Evolutionary conservation across 2,797 vertebrate genomes (phyloP).

Genomic region (Poecilia wingei): DNA sequence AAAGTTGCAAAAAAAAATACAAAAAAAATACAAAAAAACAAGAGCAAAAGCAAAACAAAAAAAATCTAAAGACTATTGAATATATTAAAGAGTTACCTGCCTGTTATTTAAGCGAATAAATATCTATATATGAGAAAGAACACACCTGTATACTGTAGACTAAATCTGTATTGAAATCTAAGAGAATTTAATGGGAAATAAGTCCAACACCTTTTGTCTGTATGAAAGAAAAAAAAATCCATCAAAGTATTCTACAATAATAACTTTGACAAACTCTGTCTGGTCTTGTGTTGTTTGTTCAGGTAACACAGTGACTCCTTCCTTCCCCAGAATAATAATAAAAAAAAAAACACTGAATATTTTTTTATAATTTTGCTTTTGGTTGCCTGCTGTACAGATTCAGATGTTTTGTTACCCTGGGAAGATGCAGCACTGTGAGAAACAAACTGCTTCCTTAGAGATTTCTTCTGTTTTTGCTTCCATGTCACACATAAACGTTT

Average conservation of each 20-base stretch:
- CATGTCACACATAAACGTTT: neutral
- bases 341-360: no score
- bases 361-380: neutral
- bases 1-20: constrained; percentile 44
- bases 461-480: neutral
- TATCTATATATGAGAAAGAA: constrained; percentile 88
- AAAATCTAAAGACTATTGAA: constrained; percentile 84
- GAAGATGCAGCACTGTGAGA: neutral
- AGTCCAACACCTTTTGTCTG: constrained; percentile 90
- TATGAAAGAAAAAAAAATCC: constrained; percentile 85
- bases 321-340: neutral
- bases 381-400: neutral
- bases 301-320: neutral
- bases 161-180: constrained; percentile 89
- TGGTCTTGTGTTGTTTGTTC: constrained; percentile 80
- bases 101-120: constrained; percentile 89
- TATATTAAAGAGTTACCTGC: constrained; percentile 91
- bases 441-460: neutral
- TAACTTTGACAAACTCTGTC: constrained; percentile 87
- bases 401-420: neutral
- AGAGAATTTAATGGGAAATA: constrained; percentile 88
- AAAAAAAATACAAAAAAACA: constrained; percentile 54
- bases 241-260: constrained; percentile 89
- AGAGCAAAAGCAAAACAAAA: constrained; percentile 40
- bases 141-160: constrained; percentile 90